phyloP scores from a whole-genome alignment of 2,888 invertebrate species.

The Nezara viridula region DNA sequence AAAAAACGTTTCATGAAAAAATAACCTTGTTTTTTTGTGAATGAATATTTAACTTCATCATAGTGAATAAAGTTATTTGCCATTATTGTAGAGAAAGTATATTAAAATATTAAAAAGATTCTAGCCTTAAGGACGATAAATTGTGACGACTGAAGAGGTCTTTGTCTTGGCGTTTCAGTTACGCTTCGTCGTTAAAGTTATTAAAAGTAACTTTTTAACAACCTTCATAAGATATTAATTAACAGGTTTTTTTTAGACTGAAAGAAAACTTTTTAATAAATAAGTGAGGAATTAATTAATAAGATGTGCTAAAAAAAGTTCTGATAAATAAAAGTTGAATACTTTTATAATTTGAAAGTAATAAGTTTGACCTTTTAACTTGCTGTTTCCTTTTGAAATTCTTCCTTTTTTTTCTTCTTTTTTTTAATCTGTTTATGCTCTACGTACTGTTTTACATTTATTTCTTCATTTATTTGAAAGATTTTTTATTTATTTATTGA shows the following conservation, averaged over 20 bases:
- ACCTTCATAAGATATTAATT: background rate
- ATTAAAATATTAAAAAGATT: background rate
- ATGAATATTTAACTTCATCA: too few relatives aligned
- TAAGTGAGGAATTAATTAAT: background rate
- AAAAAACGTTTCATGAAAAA: background rate
- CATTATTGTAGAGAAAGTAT: background rate
- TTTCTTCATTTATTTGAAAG: too few relatives aligned
- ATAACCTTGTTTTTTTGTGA: background rate
- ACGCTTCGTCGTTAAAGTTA: too few relatives aligned
- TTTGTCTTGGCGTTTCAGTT: too few relatives aligned
- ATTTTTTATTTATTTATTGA: too few relatives aligned
- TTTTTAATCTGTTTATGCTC: too few relatives aligned
- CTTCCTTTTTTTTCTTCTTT: background rate
- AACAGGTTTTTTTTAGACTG: background rate
- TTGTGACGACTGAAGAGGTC: too few relatives aligned
- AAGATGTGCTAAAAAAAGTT: background rate
- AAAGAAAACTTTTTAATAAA: background rate
- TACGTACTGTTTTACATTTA: too few relatives aligned
- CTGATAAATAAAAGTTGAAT: background rate
- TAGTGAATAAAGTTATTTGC: background rate
- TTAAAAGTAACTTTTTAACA: background rate
- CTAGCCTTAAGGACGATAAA: too few relatives aligned
- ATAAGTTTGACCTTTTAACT: background rate
- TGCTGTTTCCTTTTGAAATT: background rate
- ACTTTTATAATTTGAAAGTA: background rate